Evolutionary conservation across 2,113 vertebrate species (phyloP).

Genomic region (Diadophis punctatus): DNA sequence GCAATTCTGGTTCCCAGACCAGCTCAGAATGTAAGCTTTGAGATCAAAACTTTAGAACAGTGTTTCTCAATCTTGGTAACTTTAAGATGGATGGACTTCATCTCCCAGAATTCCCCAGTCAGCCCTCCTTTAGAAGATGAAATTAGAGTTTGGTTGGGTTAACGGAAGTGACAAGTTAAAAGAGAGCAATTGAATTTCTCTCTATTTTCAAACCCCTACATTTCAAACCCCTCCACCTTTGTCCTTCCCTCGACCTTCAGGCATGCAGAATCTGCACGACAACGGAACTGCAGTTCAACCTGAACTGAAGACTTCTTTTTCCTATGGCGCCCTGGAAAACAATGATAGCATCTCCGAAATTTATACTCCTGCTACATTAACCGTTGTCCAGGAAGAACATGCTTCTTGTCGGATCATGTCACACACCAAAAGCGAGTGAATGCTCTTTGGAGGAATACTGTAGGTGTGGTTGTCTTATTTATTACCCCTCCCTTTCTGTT

Average conservation of each 20-base stretch:
- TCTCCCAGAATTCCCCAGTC: background rate
- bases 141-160: background rate
- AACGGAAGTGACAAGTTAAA: background rate
- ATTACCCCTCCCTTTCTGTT: background rate
- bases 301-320: constrained; percentile 87
- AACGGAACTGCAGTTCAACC: constrained; percentile 84
- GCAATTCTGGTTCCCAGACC: background rate
- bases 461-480: constrained; percentile 44
- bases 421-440: constrained; percentile 78
- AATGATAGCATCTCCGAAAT: constrained; percentile 76
- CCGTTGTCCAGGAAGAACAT: constrained; percentile 73
- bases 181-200: background rate
- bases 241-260: constrained; percentile 60
- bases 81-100: background rate
- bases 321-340: constrained; percentile 90
- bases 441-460: background rate
- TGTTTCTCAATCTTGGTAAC: background rate
- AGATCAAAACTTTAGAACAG: background rate
- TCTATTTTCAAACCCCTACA: background rate
- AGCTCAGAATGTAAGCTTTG: background rate
- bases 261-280: constrained; percentile 87
- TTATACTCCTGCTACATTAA: constrained; percentile 72
- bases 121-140: background rate
- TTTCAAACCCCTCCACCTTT: background rate
- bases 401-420: constrained; percentile 60